Evolutionary conservation across 2,113 vertebrate genomes (phyloP).

Genomic region (Eolophus roseicapilla): DNA sequence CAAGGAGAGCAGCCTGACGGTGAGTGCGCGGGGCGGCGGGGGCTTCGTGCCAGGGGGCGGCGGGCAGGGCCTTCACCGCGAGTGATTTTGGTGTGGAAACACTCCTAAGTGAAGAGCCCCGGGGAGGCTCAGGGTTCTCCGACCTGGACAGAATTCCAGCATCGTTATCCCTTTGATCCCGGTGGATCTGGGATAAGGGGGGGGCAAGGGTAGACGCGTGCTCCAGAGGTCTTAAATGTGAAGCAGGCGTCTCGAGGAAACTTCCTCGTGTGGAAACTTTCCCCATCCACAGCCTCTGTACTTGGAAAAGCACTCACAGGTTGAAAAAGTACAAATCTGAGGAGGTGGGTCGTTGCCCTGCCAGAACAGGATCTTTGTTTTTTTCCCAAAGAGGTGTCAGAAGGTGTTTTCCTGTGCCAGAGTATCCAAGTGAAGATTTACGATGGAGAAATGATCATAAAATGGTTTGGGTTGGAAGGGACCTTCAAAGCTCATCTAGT

Average conservation of each 20-base stretch:
- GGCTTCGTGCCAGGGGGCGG: too few relatives aligned
- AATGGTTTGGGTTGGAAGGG: background rate
- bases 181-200: background rate
- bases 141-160: background rate
- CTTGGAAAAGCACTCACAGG: background rate
- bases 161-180: fast-evolving
- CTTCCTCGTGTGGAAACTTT: background rate
- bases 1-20: constrained; percentile 54
- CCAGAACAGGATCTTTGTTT: too few relatives aligned
- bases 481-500: background rate
- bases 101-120: fast-evolving
- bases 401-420: background rate
- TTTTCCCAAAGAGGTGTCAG: background rate
- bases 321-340: too few relatives aligned
- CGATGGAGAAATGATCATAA: background rate
- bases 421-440: background rate
- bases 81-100: fast-evolving
- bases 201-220: background rate
- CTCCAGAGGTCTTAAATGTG: background rate
- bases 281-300: background rate
- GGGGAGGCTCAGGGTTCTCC: fast-evolving
- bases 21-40: background rate
- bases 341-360: background rate
- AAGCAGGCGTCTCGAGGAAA: background rate
- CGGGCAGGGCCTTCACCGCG: background rate